Evolutionary conservation across 2,113 vertebrate species (phyloP).

Genomic region (Labrus mixtus): DNA sequence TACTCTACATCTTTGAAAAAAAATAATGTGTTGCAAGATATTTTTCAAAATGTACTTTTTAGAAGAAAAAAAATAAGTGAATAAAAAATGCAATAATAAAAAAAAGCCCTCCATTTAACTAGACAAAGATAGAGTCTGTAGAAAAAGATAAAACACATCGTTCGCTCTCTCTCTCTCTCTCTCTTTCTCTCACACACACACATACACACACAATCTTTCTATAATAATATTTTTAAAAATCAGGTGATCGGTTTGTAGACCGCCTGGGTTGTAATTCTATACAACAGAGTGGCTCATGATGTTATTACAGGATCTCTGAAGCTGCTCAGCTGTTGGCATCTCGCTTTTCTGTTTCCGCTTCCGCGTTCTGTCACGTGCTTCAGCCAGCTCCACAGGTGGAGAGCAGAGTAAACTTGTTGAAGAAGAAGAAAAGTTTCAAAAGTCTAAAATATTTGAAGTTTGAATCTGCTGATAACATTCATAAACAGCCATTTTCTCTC

Average conservation of each 20-base stretch:
- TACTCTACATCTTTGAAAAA: too few species aligned
- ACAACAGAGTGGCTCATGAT: not conserved
- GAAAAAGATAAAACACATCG: too few species aligned
- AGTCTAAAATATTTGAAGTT: not conserved
- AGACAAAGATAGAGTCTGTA: too few species aligned
- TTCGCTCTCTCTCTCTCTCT: too few species aligned
- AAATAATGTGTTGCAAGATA: too few species aligned
- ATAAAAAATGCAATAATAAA: too few species aligned
- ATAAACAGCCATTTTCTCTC: too few species aligned
- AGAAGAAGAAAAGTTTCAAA: not conserved
- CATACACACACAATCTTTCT: too few species aligned
- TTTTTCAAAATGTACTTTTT: too few species aligned
- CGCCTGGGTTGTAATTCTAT: not conserved
- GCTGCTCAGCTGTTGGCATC: conserved; percentile 74
- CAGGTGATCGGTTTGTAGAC: not conserved
- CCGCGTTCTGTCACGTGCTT: conserved; percentile 76
- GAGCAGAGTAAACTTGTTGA: conserved; percentile 27
- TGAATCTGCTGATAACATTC: not conserved
- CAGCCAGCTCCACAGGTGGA: conserved; percentile 70
- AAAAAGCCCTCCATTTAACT: too few species aligned
- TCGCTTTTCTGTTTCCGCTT: conserved; percentile 71
- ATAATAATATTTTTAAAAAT: not conserved
- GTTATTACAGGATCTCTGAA: not conserved
- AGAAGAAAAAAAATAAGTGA: too few species aligned
- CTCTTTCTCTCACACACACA: too few species aligned